Conservation (phyloP, 2,113 vertebrate species). For the Gopherus evgoodei region DNA sequence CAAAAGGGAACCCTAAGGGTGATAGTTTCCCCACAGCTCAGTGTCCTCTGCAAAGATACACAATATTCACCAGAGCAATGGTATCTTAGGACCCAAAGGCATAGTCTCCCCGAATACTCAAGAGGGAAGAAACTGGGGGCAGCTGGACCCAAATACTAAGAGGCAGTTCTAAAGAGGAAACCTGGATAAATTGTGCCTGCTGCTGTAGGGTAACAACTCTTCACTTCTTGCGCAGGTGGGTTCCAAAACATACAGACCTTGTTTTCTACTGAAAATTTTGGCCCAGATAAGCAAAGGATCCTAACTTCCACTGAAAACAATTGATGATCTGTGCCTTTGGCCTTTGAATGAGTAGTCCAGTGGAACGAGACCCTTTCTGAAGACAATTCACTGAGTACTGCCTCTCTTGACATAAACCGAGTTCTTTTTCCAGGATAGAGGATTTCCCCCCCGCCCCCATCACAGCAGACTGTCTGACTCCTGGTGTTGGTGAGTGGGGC, state of each 20-base stretch:
- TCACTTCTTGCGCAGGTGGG: background rate
- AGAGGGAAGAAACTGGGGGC: background rate
- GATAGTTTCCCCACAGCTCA: background rate
- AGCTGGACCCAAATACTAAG: background rate
- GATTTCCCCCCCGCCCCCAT: rapidly evolving
- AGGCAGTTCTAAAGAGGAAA: background rate
- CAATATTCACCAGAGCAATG: background rate
- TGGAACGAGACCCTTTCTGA: background rate
- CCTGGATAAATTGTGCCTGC: background rate
- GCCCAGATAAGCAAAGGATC: background rate
- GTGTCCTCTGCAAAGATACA: background rate
- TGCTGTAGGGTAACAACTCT: background rate
- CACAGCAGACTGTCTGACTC: background rate
- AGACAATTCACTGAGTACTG: background rate
- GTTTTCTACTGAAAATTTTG: background rate
- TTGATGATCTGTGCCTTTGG: background rate
- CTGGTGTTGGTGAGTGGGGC: background rate
- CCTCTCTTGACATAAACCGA: background rate
- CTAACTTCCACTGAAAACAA: background rate
- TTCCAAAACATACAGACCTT: background rate
- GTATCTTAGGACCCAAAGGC: background rate
- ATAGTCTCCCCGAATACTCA: background rate
- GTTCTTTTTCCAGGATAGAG: background rate
- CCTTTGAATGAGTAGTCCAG: background rate
- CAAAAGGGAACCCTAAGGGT: background rate